Base-by-base conservation (phyloP, 2,113 vertebrate genomes). In the Colius striatus region DNA sequence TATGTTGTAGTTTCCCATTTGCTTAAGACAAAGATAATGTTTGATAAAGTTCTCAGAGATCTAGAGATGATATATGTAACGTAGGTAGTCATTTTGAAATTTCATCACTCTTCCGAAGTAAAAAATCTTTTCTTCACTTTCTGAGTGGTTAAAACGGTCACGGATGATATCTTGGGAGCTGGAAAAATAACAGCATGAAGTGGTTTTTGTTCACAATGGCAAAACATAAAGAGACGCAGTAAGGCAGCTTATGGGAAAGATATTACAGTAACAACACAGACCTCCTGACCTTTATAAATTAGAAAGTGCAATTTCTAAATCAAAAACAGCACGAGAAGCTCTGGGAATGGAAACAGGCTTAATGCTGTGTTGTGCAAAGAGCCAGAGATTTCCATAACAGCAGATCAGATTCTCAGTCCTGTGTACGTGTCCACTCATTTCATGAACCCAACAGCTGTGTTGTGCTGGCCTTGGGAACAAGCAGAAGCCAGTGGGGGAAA, bases 171-270 rank as follows among this genome's bases (percentile, higher is more conserved):
- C 21, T 67, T 74, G 75, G 62, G 72, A 80, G 26, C 43, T 84
- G 38, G 30, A 93, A 88, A 84, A 80, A 55, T 74, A 74, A 23
- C 61, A 50, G 34, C 34, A 36, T 63, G 29, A 29, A 48, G 71
- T n/a, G 41, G 4, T 72, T 92, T 92, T 89, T 63, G 29, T 82
- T 62, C 67, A 85, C 81, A 94, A 61, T 32, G 29, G 62, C 53
- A 80, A 90, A 84, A 78, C 17, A 57, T 71, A 67, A 61, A 86
- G 76, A 84, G 15, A 1, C 43, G 55, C 43, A 86, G 60, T 63
- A 89, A 81, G 80, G 48, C 79, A 93, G 48, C 68, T 93, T 90
- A 94, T 96, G 92, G 90, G 94, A 96, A 97, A 94, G 72, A 93
- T 45, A 94, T 61, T 43, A 80, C 53, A 97, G 75, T 61, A 93